Conservation (phyloP, 2,888 invertebrate genomes). For the Tetragonisca angustula region DNA sequence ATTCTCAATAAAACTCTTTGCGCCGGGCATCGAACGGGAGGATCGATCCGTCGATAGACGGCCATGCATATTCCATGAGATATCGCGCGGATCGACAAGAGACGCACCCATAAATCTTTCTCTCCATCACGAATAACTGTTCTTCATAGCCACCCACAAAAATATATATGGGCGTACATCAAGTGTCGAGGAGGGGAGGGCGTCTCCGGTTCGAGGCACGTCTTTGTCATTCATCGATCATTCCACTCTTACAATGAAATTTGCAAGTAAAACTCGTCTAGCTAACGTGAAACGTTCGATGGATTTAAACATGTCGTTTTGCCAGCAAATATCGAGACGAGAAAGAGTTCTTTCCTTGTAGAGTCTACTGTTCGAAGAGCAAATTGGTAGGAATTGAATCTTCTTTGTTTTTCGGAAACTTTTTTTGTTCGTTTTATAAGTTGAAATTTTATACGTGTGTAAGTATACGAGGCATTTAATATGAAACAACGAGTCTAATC, state of each 20-base stretch:
- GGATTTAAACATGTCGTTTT: not conserved
- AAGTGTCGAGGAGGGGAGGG: conserved; percentile 24
- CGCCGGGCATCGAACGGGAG: not conserved
- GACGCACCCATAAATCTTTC: conserved; percentile 60
- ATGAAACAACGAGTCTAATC: too few relatives aligned
- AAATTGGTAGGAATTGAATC: not conserved
- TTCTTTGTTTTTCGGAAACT: too few relatives aligned
- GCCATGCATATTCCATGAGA: conserved; percentile 36
- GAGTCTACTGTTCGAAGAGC: not conserved
- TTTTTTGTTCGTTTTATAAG: too few relatives aligned
- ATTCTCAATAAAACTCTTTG: not conserved
- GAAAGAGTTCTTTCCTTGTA: not conserved
- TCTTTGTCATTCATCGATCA: conserved; percentile 63
- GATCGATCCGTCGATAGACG: not conserved
- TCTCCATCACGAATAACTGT: conserved; percentile 53
- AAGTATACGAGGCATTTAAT: too few relatives aligned
- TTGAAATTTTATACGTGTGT: too few relatives aligned
- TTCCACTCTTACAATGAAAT: conserved; percentile 35
- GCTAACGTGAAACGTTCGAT: not conserved
- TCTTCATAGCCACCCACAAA: conserved; percentile 45
- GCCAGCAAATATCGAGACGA: not conserved
- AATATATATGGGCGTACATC: conserved; percentile 35
- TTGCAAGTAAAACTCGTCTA: conserved; percentile 38
- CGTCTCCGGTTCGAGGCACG: conserved; percentile 48
- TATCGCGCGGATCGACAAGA: conserved; percentile 51